These are phyloP conservation scores for Porites divaricata DNA, from an alignment of 92 coral and sea anemone genomes.

Conservation along the genomic window DNA sequence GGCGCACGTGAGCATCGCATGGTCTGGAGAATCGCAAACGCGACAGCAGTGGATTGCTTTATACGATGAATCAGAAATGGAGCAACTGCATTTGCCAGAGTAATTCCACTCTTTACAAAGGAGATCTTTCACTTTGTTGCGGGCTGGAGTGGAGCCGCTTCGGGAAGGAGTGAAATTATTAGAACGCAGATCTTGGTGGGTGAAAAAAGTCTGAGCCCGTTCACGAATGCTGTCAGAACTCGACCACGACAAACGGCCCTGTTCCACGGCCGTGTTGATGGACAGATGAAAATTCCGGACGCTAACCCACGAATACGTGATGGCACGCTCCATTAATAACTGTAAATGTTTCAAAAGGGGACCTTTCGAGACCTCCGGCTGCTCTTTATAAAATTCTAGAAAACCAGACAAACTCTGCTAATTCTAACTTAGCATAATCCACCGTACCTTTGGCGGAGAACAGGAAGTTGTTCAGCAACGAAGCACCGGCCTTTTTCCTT, in stretches of 20 bases:
- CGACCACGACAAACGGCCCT: conserved; percentile 34
- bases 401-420: conserved; percentile 8
- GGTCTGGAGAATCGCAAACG: conserved; percentile 44
- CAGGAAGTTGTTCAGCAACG: neutral
- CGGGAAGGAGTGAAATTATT: no score
- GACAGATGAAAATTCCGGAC: conserved; percentile 40
- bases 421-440: neutral
- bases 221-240: no score
- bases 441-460: no score
- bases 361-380: conserved; percentile 29
- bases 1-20: conserved; percentile 41
- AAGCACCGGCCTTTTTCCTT: conserved; percentile 24
- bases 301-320: neutral
- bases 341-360: conserved; percentile 33
- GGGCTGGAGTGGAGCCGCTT: no score
- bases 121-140: no score
- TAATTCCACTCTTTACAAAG: conserved; percentile 12
- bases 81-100: no score
- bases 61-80: conserved; percentile 25
- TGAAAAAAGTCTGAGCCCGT: no score
- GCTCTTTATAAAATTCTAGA: neutral
- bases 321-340: neutral
- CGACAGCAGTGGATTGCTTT: conserved; percentile 30
- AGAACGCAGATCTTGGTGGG: no score
- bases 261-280: conserved; percentile 36